Conservation (phyloP, 2,797 vertebrate species). For the Syngnathus rostellatus region DNA sequence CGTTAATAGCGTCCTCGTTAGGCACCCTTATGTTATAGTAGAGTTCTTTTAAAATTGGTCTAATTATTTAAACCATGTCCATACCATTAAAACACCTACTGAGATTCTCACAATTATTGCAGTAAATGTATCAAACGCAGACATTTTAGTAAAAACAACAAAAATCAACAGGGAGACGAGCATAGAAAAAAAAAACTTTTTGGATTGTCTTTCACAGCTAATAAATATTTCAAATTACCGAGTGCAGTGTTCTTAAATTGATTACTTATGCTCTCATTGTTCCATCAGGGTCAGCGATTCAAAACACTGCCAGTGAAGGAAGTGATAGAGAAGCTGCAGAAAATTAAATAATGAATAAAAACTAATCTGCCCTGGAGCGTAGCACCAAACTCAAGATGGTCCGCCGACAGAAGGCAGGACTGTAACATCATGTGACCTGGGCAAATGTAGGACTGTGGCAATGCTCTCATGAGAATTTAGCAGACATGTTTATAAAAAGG, state of each 20-base stretch:
- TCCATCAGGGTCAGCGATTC: neutral
- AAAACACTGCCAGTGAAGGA: neutral
- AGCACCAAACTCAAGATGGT: conserved; percentile 7
- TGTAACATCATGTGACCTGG: conserved; percentile 1
- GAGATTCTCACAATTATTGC: neutral
- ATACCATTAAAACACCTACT: neutral
- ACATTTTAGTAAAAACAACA: neutral
- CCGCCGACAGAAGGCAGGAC: conserved; percentile 1
- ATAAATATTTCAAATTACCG: neutral
- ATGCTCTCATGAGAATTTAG: neutral
- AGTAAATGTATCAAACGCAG: neutral
- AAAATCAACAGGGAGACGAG: neutral
- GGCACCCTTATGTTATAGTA: neutral
- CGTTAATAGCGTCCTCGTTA: conserved; percentile 22
- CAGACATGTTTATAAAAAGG: neutral
- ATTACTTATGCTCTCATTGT: conserved; percentile 6
- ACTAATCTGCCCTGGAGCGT: neutral
- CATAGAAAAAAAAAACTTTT: neutral
- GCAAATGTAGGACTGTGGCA: neutral
- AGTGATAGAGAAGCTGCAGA: neutral
- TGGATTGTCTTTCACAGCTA: neutral
- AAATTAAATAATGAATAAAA: neutral
- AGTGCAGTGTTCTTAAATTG: neutral
- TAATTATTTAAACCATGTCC: neutral
- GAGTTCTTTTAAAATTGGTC: neutral